A percentile compares a stretch with the other conserved stretches of the same genome.
Conservation (phyloP, 2,888 invertebrate species). For the Philaethria dido region DNA sequence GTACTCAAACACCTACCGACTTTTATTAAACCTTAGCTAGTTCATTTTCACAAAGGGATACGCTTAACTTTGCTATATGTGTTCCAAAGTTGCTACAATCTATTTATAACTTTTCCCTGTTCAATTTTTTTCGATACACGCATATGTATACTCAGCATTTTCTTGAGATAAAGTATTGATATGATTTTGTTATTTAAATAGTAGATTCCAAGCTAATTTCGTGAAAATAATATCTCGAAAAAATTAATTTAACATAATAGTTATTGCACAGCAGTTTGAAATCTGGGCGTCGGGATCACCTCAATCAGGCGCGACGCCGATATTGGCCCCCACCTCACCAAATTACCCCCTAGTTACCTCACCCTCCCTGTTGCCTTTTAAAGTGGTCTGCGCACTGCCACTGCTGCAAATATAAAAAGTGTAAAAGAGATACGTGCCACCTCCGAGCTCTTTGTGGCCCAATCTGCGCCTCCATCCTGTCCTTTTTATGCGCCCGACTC, state of each 20-base stretch:
- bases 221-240: constrained; percentile 2
- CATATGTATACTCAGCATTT: neutral
- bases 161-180: neutral
- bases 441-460: constrained; percentile 83
- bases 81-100: constrained; percentile 23
- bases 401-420: constrained; percentile 82
- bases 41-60: constrained; percentile 51
- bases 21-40: constrained; percentile 75
- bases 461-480: constrained; percentile 79
- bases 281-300: constrained; percentile 77
- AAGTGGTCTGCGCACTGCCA: constrained; percentile 83
- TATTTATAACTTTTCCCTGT: constrained; percentile 9
- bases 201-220: neutral
- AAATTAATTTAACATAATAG: constrained; percentile 37
- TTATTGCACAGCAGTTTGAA: constrained; percentile 63
- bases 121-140: neutral
- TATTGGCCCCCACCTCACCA: constrained; percentile 81
- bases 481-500: constrained; percentile 78
- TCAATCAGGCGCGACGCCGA: constrained; percentile 81
- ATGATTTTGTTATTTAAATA: neutral
- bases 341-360: constrained; percentile 83
- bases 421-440: constrained; percentile 77
- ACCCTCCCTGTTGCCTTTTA: constrained; percentile 79
- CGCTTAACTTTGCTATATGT: constrained; percentile 45
- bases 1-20: constrained; percentile 81